Base-by-base conservation (phyloP, 1,140 invertebrate genomes). In the Orius insidiosus region DNA sequence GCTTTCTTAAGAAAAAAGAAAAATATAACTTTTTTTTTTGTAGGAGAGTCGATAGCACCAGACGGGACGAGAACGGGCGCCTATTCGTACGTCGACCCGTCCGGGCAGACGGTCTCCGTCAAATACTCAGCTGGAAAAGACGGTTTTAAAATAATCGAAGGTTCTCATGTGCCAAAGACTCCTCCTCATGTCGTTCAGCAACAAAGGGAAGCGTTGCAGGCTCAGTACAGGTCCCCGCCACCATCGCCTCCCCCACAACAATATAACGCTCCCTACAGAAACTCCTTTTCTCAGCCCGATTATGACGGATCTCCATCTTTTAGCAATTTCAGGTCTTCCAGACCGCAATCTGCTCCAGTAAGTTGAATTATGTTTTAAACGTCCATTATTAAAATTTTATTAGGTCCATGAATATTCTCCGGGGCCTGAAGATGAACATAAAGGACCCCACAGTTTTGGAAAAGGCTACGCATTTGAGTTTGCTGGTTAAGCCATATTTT, bases 61-160 rank as follows among this genome's bases (percentile, higher is more conserved):
- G 75, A 76, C 54, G 74, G 74, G 2, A 72, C 68, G 13, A 61
- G 74, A 41, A 70, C 69, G 5, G 77, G 77, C 2, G 69, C 67
- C 5, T 77, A 76, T 54, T 71, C 73, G 42, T 76, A 75, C 58
- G 64, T 73, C 31, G 72, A 74, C 47, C 69, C 70, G 2, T 63
- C 62, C 49, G 74, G 74, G 1, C 67, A 70, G 51, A 60, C 66
- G 6, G 68, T 75, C 46, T 61, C 58, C 37, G 65, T 69, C 16
- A 65, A 62, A 41, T 69, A 69, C 53, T 59, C 63, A 6, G 67
- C 67, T n/a, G 67, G 67, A 19, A 63, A 64, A 38, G 59, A 60
- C 41, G 59, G 59, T 2, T 67, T 66, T 54, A 55, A 53, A 39
- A 60, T 63, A 18, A 52, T 64, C 33, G 54, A 60, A 34, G 60